Evolutionary conservation across 2,797 vertebrate species (phyloP).

Genomic region (Cynopterus sphinx): DNA sequence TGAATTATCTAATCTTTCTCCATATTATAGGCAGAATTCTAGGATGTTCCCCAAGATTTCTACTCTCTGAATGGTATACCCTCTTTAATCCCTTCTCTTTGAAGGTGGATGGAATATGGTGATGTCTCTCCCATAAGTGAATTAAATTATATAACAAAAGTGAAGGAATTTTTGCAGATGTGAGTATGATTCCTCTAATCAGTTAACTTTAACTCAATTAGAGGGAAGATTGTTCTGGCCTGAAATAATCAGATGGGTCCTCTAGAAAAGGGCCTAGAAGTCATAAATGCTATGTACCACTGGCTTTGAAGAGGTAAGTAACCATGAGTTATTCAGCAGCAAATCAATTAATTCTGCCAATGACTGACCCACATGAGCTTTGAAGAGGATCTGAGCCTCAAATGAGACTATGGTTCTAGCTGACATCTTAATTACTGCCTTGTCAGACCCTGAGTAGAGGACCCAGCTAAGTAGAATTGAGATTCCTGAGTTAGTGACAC

Average conservation of each 20-base stretch:
- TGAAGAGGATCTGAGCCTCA: not conserved
- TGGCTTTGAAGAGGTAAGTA: not conserved
- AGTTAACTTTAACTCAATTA: not conserved
- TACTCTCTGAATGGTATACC: not conserved
- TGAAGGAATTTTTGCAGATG: not conserved
- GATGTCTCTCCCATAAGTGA: not conserved
- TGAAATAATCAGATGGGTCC: not conserved
- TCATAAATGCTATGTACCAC: not conserved
- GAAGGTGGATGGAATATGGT: not conserved
- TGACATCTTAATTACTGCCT: not conserved
- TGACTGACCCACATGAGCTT: not conserved
- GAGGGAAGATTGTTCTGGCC: not conserved
- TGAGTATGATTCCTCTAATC: not conserved
- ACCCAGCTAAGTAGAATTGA: not conserved
- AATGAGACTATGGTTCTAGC: not conserved
- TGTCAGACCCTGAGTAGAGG: not conserved
- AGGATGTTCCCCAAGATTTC: not conserved
- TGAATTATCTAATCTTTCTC: conserved; percentile 41
- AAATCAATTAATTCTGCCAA: not conserved
- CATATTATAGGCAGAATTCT: not conserved
- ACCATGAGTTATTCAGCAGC: not conserved
- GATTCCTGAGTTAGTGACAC: not conserved
- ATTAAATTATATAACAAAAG: not conserved
- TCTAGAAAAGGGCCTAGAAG: not conserved
- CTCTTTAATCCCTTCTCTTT: not conserved